A percentile compares a stretch with the other conserved stretches of the same genome.
Evolutionary conservation across 2,113 vertebrate genomes (phyloP).

Genomic region (Pholis gunnellus): DNA sequence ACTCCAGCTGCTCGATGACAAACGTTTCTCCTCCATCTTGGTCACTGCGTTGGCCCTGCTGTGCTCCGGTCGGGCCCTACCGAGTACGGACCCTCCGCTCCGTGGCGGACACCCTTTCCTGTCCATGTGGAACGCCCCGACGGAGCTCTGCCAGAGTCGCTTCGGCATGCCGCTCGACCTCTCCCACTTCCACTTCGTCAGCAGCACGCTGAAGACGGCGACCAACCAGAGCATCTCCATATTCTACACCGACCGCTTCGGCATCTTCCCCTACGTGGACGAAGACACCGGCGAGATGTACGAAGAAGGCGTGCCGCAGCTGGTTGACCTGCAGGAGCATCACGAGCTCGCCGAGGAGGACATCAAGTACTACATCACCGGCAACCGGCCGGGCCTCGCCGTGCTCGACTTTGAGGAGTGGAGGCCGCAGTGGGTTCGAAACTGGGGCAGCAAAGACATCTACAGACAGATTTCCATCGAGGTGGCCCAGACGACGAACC

Average conservation of each 20-base stretch:
- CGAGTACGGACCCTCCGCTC: conserved; percentile 73
- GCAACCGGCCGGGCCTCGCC: conserved; percentile 77
- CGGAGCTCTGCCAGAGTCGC: conserved; percentile 80
- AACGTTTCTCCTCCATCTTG: conserved; percentile 1
- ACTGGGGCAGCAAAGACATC: conserved; percentile 88
- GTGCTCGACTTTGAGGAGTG: conserved; percentile 92
- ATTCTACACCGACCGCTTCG: conserved; percentile 89
- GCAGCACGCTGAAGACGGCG: conserved; percentile 79
- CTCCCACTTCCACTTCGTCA: conserved; percentile 81
- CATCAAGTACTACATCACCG: conserved; percentile 84
- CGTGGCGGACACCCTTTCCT: conserved; percentile 76
- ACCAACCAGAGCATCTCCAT: conserved; percentile 84
- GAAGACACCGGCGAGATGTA: conserved; percentile 69
- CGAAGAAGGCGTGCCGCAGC: conserved; percentile 86
- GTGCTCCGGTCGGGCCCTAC: neutral
- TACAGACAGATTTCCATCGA: conserved; percentile 83
- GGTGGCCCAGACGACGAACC: conserved; percentile 70
- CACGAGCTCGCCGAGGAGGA: conserved; percentile 77
- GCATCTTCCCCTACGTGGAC: conserved; percentile 87
- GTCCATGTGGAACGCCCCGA: conserved; percentile 89
- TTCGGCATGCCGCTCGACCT: conserved; percentile 82
- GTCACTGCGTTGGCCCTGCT: conserved; percentile 11
- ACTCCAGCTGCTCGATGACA: neutral
- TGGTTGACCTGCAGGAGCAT: conserved; percentile 73
- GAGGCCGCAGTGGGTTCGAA: conserved; percentile 87